Conservation (phyloP, 2,888 invertebrate genomes). For the Hartigia nigra region DNA sequence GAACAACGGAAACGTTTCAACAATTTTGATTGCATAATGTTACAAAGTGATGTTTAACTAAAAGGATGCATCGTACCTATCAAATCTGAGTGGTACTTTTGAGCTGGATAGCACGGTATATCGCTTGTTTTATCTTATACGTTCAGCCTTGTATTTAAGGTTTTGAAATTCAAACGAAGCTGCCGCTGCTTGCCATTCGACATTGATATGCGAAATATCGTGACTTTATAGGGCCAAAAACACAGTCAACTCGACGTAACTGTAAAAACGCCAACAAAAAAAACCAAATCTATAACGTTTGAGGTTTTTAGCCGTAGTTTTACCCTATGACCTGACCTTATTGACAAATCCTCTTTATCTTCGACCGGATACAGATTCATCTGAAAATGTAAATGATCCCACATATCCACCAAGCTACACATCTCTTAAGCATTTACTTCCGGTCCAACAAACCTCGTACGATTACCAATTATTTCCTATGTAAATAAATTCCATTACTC, state of each 20-base stretch:
- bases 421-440: not conserved
- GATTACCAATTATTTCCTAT: not conserved
- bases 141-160: slow-evolving; percentile 54
- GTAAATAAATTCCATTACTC: not conserved
- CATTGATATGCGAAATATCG: slow-evolving; percentile 58
- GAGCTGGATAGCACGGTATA: slow-evolving; percentile 45
- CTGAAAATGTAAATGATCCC: not conserved
- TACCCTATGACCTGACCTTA: not conserved
- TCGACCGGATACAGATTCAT: not conserved
- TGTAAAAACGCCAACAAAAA: not conserved
- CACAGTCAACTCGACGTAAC: not conserved
- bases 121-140: slow-evolving; percentile 56
- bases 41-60: not conserved
- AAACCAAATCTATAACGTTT: not conserved
- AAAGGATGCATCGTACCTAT: not conserved
- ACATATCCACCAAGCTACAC: not conserved
- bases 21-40: not conserved
- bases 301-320: not conserved
- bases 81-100: not conserved
- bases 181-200: slow-evolving; percentile 45
- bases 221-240: not conserved
- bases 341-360: not conserved
- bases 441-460: not conserved
- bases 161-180: slow-evolving; percentile 58
- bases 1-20: not conserved